phyloP scores from a whole-genome alignment of 2,113 vertebrate species.

The Anolis carolinensis region DNA sequence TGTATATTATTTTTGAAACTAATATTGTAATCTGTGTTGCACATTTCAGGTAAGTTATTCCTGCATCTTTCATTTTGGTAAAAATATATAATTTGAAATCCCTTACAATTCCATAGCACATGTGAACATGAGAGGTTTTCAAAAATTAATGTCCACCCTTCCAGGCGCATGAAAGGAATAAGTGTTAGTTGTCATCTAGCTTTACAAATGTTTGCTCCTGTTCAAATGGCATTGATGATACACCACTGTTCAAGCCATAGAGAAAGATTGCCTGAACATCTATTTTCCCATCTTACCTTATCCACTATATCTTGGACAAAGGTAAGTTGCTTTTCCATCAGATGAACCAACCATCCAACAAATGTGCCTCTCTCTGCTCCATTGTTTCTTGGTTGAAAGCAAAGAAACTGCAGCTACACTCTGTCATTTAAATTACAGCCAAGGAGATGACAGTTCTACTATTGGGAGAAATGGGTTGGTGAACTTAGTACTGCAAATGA shows the following conservation, averaged over 20 bases:
- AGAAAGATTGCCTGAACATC: neutral
- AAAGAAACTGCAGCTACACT: neutral
- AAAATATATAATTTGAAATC: neutral
- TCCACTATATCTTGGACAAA: neutral
- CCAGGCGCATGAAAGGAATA: neutral
- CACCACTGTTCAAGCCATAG: neutral
- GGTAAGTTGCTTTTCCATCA: neutral
- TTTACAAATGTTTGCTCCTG: neutral
- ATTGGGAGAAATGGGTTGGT: neutral
- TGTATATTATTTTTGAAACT: no score
- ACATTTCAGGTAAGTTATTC: neutral
- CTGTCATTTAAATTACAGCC: conserved; percentile 1
- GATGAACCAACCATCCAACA: conserved; percentile 2
- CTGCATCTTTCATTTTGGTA: neutral
- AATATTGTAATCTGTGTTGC: neutral
- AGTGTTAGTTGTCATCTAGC: neutral
- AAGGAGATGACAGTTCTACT: neutral
- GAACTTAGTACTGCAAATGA: neutral
- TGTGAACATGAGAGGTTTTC: neutral
- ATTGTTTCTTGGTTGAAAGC: neutral
- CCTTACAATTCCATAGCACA: no score
- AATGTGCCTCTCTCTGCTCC: neutral
- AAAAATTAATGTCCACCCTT: neutral
- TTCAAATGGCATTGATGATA: neutral
- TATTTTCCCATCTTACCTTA: neutral